A percentile compares a stretch with the other conserved stretches of the same genome.
These are phyloP conservation scores for Nephrotoma guestfalica DNA, from an alignment of 2,888 invertebrate species.

Conservation along the genomic window DNA sequence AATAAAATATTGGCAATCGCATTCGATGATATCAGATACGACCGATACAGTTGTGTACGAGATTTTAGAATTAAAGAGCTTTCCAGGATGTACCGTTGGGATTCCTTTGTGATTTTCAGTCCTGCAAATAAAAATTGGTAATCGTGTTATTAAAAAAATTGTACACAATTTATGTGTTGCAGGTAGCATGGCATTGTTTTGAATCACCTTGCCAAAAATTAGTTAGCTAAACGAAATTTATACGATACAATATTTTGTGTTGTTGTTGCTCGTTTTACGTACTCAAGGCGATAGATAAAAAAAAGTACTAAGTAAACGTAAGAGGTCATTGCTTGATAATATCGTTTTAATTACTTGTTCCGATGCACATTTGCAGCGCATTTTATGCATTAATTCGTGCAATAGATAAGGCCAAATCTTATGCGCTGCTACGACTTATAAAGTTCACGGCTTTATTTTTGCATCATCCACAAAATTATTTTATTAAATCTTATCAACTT, in stretches of 20 bases:
- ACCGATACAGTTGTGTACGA: background rate
- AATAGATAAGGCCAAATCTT: background rate
- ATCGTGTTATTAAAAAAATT: background rate
- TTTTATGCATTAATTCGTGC: background rate
- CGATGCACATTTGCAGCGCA: background rate
- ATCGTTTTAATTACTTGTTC: background rate
- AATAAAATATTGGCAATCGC: background rate
- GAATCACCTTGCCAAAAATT: background rate
- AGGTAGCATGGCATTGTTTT: background rate
- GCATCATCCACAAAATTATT: background rate
- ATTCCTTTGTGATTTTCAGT: background rate
- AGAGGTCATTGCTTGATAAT: background rate
- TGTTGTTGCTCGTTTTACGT: background rate
- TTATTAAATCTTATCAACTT: background rate
- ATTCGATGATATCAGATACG: background rate
- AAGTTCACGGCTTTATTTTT: background rate
- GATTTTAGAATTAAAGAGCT: background rate
- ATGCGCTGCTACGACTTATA: background rate
- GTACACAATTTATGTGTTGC: background rate
- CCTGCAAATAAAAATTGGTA: background rate
- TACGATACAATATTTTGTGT: background rate
- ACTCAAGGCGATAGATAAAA: background rate
- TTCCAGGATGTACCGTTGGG: background rate
- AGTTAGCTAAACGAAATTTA: background rate
- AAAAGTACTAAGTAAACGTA: background rate